These are phyloP conservation scores for Gallinago stenura DNA, from an alignment of 2,797 vertebrate genomes.

Conservation along the genomic window DNA sequence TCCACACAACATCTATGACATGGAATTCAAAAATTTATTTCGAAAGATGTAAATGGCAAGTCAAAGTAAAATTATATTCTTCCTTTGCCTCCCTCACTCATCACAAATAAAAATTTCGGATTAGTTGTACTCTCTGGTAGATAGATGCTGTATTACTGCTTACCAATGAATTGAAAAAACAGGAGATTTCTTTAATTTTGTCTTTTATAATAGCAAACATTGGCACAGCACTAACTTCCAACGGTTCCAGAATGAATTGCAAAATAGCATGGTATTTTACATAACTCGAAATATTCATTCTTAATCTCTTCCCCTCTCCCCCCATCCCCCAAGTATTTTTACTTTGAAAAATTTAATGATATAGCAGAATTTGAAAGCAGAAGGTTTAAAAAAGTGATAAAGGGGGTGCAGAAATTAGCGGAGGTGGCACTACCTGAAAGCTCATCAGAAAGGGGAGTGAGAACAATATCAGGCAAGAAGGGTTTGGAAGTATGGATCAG, in stretches of 20 bases:
- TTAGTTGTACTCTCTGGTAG: neutral
- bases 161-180: constrained; percentile 14
- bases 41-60: constrained; percentile 19
- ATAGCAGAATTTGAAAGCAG: constrained; percentile 83
- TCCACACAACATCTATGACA: neutral
- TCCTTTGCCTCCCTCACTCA: constrained; percentile 30
- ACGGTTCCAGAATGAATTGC: constrained; percentile 82
- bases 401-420: constrained; percentile 86
- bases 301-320: constrained; percentile 75
- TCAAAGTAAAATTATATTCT: constrained; percentile 6
- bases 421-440: constrained; percentile 98
- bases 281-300: constrained; percentile 77
- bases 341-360: constrained; percentile 79
- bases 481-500: constrained; percentile 99
- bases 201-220: constrained; percentile 61
- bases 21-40: neutral
- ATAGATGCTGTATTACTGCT: neutral
- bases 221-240: constrained; percentile 86
- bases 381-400: constrained; percentile 82
- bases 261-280: constrained; percentile 75
- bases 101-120: neutral
- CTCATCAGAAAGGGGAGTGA: constrained; percentile 99
- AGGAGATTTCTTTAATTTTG: constrained; percentile 44
- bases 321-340: constrained; percentile 77
- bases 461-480: constrained; percentile 96